Evolutionary conservation across 2,113 vertebrate species (phyloP).

Genomic region (Lycaon pictus): DNA sequence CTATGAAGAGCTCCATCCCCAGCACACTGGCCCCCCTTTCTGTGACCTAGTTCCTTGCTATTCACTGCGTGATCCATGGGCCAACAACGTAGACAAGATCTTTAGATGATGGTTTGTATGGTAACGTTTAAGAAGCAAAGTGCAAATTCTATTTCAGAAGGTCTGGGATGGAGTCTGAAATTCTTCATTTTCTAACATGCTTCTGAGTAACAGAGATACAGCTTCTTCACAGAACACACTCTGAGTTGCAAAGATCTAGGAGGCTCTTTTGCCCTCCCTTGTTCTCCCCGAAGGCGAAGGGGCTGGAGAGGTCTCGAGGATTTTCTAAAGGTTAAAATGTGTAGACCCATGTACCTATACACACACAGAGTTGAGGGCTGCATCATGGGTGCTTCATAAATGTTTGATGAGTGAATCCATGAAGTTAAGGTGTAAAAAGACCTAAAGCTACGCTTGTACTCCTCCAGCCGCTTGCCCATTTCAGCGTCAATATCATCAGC

Average conservation of each 20-base stretch:
- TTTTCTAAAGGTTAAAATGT: background rate
- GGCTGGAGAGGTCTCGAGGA: background rate
- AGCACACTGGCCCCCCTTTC: background rate
- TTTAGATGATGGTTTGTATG: constrained; percentile 28
- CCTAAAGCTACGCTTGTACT: background rate
- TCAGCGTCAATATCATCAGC: background rate
- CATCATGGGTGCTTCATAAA: background rate
- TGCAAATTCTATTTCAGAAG: constrained; percentile 36
- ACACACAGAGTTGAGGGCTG: background rate
- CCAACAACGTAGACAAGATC: background rate
- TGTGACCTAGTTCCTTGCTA: background rate
- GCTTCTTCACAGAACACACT: background rate
- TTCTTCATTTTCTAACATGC: background rate
- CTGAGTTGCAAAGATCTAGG: background rate
- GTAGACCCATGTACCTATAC: background rate
- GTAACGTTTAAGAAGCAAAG: constrained; percentile 3
- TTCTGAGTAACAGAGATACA: background rate
- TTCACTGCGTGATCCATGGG: background rate
- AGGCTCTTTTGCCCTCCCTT: constrained; percentile 27
- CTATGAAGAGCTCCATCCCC: background rate
- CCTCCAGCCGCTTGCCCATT: background rate
- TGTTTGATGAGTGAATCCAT: constrained; percentile 6
- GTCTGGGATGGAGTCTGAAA: background rate
- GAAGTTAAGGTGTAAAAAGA: background rate
- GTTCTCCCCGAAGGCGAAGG: constrained; percentile 29